A percentile compares a stretch with the other conserved stretches of the same genome.
phyloP scores from a whole-genome alignment of 2,113 vertebrate species.

The Mustela lutreola region DNA sequence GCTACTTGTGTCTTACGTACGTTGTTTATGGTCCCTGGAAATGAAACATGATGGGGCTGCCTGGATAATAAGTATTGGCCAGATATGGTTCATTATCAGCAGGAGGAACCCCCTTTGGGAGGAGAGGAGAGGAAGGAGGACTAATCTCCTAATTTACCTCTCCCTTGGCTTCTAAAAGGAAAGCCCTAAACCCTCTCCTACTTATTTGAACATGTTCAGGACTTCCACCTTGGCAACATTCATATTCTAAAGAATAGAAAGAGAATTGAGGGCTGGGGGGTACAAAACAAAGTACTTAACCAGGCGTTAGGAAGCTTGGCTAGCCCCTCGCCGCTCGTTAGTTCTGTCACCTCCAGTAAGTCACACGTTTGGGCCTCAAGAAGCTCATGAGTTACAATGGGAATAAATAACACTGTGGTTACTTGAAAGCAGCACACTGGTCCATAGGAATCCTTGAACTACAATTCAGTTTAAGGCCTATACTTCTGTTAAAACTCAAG shows the following conservation, averaged over 20 bases:
- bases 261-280: background rate
- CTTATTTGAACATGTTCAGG: background rate
- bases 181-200: background rate
- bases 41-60: background rate
- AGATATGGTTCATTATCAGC: background rate
- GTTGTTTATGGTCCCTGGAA: background rate
- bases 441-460: background rate
- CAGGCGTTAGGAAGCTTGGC: constrained; percentile 3
- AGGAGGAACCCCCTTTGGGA: background rate
- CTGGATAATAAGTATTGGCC: background rate
- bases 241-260: background rate
- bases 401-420: constrained; percentile 24
- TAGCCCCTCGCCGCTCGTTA: background rate
- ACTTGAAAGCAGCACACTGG: background rate
- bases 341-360: background rate
- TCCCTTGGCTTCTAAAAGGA: background rate
- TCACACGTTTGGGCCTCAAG: background rate
- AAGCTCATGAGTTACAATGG: background rate
- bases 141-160: background rate
- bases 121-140: background rate
- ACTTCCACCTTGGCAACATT: background rate
- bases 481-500: constrained; percentile 9
- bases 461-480: constrained; percentile 52
- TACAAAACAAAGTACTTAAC: background rate
- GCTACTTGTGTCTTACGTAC: background rate